phyloP scores from a whole-genome alignment of 1,140 invertebrate genomes.

The Listronotus bonariensis region DNA sequence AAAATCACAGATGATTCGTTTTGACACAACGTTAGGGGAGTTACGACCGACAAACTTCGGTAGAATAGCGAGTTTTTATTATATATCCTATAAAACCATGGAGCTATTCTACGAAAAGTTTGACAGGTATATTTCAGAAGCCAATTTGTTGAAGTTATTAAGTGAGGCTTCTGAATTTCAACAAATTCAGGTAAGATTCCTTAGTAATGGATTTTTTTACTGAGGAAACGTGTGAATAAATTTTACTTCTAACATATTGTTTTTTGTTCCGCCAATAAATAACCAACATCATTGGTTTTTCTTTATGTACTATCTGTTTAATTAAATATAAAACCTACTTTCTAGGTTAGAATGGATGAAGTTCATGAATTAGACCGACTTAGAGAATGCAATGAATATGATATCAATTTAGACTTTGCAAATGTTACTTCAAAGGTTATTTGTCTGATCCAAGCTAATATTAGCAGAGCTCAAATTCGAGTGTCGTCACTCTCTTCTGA shows the following conservation, averaged over 20 bases:
- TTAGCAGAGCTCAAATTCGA: constrained; percentile 79
- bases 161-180: constrained; percentile 93
- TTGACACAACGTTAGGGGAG: constrained; percentile 81
- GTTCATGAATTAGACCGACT: constrained; percentile 95
- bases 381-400: constrained; percentile 59
- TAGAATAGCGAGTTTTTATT: constrained; percentile 95
- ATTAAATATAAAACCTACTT: too few species aligned
- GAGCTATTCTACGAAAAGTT: constrained; percentile 86
- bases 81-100: constrained; percentile 96
- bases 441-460: constrained; percentile 91
- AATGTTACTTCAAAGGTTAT: constrained; percentile 79
- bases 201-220: too few species aligned
- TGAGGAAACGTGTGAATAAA: too few species aligned
- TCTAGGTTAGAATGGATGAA: constrained; percentile 68
- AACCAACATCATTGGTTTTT: too few species aligned
- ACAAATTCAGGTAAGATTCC: constrained; percentile 82
- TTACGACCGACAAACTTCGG: constrained; percentile 82
- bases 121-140: constrained; percentile 81
- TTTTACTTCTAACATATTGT: too few species aligned
- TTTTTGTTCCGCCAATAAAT: too few species aligned
- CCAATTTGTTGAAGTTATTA: constrained; percentile 86
- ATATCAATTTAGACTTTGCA: constrained; percentile 43
- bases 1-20: constrained; percentile 93
- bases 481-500: constrained; percentile 92
- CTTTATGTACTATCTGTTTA: too few species aligned